A percentile compares a stretch with the other conserved stretches of the same genome.
Evolutionary conservation across 2,797 vertebrate species (phyloP).

Genomic region (Phalloptychus januarius): DNA sequence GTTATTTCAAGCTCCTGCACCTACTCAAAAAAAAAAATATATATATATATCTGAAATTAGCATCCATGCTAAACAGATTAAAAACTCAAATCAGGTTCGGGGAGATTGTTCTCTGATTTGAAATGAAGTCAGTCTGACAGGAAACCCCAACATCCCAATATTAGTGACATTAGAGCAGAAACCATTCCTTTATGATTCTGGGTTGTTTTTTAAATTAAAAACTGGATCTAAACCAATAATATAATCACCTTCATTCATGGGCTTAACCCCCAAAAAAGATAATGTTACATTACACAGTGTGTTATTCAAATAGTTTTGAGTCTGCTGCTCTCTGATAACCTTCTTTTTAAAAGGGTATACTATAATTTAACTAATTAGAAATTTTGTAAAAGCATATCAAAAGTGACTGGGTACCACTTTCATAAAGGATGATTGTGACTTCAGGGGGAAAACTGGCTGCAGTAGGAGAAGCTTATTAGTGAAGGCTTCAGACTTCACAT

Average conservation of each 20-base stretch:
- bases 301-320: background rate
- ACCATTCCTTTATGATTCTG: background rate
- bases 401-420: background rate
- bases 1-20: background rate
- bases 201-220: background rate
- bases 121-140: background rate
- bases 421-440: conserved; percentile 6
- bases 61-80: too few species aligned
- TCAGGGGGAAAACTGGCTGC: background rate
- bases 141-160: background rate
- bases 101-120: background rate
- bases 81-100: background rate
- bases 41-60: background rate
- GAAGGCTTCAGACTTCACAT: conserved; percentile 7
- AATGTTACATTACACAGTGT: background rate
- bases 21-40: background rate
- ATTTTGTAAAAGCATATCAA: conserved; percentile 12
- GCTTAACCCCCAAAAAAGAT: background rate
- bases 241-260: background rate
- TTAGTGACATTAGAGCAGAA: background rate
- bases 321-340: background rate
- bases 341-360: background rate
- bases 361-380: background rate
- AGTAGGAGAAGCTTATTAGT: conserved; percentile 4
- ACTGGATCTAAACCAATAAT: background rate